Percentiles rank a stretch among this genome's conserved stretches.
phyloP scores from a whole-genome alignment of 64 coral and sea anemone species.

The Pocillopora damicornis region DNA sequence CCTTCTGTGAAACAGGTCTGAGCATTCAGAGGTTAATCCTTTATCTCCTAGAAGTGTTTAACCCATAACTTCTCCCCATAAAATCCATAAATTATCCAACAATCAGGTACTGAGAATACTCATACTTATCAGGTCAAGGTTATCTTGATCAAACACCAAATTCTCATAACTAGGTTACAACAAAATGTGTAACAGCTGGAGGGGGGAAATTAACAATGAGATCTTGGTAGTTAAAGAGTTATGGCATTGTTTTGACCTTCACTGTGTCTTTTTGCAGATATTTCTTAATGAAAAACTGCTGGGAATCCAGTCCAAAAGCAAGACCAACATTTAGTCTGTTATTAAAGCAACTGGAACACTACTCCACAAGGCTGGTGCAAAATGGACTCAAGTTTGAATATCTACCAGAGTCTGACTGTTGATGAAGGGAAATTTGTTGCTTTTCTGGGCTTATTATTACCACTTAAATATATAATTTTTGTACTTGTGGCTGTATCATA shows the following conservation, averaged over 20 bases:
- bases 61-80: too few relatives aligned
- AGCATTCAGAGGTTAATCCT: too few relatives aligned
- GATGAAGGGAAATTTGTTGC: neutral
- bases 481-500: slow-evolving; percentile 19
- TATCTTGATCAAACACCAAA: too few relatives aligned
- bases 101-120: too few relatives aligned
- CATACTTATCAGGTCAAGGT: too few relatives aligned
- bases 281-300: slow-evolving; percentile 35
- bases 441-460: neutral
- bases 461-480: neutral
- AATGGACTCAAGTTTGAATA: slow-evolving; percentile 38
- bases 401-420: slow-evolving; percentile 30
- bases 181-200: too few relatives aligned
- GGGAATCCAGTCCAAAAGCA: neutral
- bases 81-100: too few relatives aligned
- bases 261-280: slow-evolving; percentile 18
- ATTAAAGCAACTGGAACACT: slow-evolving; percentile 25
- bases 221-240: neutral
- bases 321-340: slow-evolving; percentile 56
- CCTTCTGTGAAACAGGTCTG: too few relatives aligned
- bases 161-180: too few relatives aligned
- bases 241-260: neutral
- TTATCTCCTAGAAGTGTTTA: too few relatives aligned
- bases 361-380: slow-evolving; percentile 5
- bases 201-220: too few relatives aligned